Evolutionary conservation across 2,888 invertebrate genomes (phyloP).

Genomic region (Aporophyla lueneburgensis): DNA sequence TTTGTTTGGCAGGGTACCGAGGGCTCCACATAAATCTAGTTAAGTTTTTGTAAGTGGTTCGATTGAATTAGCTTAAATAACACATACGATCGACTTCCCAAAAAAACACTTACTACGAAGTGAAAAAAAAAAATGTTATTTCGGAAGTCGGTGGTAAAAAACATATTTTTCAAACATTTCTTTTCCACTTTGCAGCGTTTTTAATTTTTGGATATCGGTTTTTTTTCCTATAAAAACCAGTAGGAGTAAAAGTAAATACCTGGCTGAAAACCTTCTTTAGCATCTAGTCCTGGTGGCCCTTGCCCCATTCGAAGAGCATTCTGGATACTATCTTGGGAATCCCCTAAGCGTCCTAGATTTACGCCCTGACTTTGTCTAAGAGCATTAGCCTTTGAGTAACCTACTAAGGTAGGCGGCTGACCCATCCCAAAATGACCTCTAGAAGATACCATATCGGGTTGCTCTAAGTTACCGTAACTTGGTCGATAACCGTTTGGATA

Average conservation of each 20-base stretch:
- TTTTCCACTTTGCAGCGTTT: too few species aligned
- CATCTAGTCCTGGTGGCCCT: background rate
- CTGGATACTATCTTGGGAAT: background rate
- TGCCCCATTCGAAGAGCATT: background rate
- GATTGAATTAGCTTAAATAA: too few species aligned
- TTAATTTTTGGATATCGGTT: too few species aligned
- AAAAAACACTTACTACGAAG: too few species aligned
- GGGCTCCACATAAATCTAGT: too few species aligned
- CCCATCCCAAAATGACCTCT: background rate
- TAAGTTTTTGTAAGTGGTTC: too few species aligned
- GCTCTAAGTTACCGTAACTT: background rate
- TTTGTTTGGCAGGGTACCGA: too few species aligned
- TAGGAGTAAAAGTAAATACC: background rate
- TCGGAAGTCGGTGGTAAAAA: too few species aligned
- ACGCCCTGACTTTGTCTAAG: background rate
- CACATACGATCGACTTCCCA: too few species aligned
- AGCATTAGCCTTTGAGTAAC: background rate
- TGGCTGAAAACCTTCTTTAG: background rate
- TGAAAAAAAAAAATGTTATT: too few species aligned
- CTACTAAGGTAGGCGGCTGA: background rate
- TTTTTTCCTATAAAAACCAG: background rate
- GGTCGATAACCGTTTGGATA: slow-evolving; percentile 41
- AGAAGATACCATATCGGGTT: background rate
- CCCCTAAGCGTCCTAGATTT: background rate
- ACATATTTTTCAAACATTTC: too few species aligned